Conservation (phyloP, 2,888 invertebrate species). For the Scelioninae gen. 1 region DNA sequence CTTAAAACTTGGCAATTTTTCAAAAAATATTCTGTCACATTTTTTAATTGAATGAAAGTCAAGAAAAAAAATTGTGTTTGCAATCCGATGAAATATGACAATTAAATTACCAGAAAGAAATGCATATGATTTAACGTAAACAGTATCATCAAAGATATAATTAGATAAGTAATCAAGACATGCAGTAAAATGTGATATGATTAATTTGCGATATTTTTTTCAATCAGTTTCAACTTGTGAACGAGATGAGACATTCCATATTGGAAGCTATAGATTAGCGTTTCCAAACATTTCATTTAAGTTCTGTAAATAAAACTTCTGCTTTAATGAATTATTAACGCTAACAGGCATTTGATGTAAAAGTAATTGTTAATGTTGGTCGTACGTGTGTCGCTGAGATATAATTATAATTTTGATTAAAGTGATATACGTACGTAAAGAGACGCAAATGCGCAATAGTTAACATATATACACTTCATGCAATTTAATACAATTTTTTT, state of each 20-base stretch:
- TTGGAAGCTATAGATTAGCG: slow-evolving; percentile 2
- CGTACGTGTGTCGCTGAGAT: slow-evolving; percentile 33
- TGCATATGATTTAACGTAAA: slow-evolving; percentile 5
- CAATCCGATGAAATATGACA: no score
- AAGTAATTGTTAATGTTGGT: slow-evolving; percentile 53
- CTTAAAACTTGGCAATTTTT: no score
- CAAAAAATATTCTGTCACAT: no score
- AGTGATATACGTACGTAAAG: slow-evolving; percentile 34
- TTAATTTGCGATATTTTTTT: slow-evolving; percentile 25
- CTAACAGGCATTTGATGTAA: slow-evolving; percentile 45
- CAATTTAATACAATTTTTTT: no score
- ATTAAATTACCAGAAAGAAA: no score
- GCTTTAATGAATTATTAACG: slow-evolving; percentile 53
- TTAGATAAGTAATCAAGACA: neutral
- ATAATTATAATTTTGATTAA: slow-evolving; percentile 60
- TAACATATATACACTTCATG: neutral
- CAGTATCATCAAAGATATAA: slow-evolving; percentile 14
- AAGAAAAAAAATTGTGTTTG: no score
- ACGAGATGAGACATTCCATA: slow-evolving; percentile 9
- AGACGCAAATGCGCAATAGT: slow-evolving; percentile 23
- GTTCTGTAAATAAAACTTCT: slow-evolving; percentile 21
- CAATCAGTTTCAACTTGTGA: slow-evolving; percentile 10
- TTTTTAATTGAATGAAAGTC: no score
- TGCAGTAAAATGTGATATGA: slow-evolving; percentile 5
- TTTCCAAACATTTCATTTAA: neutral